Percentiles rank a stretch among this genome's conserved stretches.
Conservation (phyloP, 2,888 invertebrate species). For the Willowsia nigromaculata region DNA sequence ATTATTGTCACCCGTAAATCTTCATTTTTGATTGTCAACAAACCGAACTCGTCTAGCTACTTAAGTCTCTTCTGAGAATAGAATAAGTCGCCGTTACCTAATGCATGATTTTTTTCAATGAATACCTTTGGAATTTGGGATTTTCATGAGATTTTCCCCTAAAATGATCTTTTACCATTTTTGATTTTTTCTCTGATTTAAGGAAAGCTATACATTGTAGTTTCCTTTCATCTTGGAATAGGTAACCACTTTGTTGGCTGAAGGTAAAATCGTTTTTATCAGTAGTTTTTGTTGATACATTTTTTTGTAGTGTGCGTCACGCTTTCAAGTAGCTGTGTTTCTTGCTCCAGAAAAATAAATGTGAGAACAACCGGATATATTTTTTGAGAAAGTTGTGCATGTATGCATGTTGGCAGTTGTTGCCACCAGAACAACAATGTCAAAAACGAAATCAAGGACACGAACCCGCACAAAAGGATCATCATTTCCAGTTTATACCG, state of each 20-base stretch:
- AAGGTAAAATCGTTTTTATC: not conserved
- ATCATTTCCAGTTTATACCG: not conserved
- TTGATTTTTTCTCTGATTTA: not conserved
- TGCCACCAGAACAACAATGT: not conserved
- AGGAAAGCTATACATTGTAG: not conserved
- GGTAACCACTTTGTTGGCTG: not conserved
- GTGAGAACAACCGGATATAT: slow-evolving; percentile 1
- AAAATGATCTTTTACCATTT: not conserved
- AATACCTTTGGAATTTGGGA: not conserved
- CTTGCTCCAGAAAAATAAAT: slow-evolving; percentile 9
- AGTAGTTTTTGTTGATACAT: not conserved
- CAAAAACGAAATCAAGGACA: slow-evolving; percentile 27
- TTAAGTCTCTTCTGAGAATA: not conserved
- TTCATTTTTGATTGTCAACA: slow-evolving; percentile 41
- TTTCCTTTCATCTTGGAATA: not conserved
- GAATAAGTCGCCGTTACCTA: not conserved
- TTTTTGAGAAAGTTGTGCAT: not conserved
- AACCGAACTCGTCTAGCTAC: not conserved
- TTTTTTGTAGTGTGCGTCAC: no score
- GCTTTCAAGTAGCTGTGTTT: not conserved
- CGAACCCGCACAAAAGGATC: not conserved
- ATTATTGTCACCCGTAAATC: slow-evolving; percentile 51
- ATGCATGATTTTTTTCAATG: not conserved
- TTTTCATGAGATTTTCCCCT: not conserved
- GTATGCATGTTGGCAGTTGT: not conserved